Evolutionary conservation across 2,113 vertebrate genomes (phyloP), one percentile per base, ranked within the genome.

Genomic region (Ptilonorhynchus violaceus): DNA sequence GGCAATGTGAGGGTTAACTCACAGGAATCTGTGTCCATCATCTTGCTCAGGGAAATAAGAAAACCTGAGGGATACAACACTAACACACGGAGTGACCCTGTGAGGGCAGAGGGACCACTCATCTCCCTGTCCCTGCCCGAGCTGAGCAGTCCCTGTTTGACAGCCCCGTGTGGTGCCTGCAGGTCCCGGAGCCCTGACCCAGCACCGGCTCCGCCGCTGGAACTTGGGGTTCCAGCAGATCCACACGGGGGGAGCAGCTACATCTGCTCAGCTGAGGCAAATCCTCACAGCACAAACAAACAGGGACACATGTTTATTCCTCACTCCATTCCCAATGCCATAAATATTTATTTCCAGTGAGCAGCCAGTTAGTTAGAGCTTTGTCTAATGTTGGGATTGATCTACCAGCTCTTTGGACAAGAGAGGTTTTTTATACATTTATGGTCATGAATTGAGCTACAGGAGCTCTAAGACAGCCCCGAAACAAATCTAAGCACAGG

Each of bases 281-380:
- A 95, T 64, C 87, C 87, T 50, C 5, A 0, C 85, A 79, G 87
- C 93, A 93, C 35, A 92, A 93, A 91, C 91, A 82, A 92, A 70
- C 47, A 79, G n/a, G 83, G 84, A 82, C 66, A 62, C 85, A 73
- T 89, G 92, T 97, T 97, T 93, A 78, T 72, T 53, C 86, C 46
- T 85, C 69, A 56, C 87, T 91, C 88, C 44, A 44, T 82, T 90
- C 92, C 80, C 75, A 79, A n/a, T 67, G 49, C 4, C 3, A 69
- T 75, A 94, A 96, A 94, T 94, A 91, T 91, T 93, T 92, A 91
- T 94, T 92, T 85, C 92, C 69, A 88, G 63, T 5, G 64, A 93
- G 88, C 93, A 96, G 82, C 85, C 64, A 60, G 75, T 84, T 92
- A 64, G 41, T 69, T 74, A 52, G 47, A 92, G 67, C 93, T 97